Base-by-base conservation (phyloP, 2,888 invertebrate genomes). In the Ennomos quercinarius region DNA sequence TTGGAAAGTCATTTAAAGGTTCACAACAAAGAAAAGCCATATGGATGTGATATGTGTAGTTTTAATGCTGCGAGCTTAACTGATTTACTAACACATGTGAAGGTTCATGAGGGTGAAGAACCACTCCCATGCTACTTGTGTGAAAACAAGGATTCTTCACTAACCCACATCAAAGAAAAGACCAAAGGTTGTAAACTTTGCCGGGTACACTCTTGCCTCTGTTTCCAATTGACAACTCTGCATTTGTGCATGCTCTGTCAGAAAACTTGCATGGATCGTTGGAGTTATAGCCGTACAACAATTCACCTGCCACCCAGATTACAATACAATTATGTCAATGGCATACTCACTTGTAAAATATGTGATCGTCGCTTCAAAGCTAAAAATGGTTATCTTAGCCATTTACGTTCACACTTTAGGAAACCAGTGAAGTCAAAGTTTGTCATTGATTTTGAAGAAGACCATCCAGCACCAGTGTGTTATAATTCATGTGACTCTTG, bases 1-100 rank as follows among this genome's bases (percentile, higher is more conserved):
- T n/a, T 53, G 35, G 53, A 46, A 2, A 17, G 12, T 5, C 53
- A 53, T 12, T 1, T 46, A 12, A 39, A 39, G 6, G 10, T 39
- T 8, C 53, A 53, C 36, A 53, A 10, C 0, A 53, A 46, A 13
- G 53, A 53, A 2, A 45, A 40, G 10, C 53, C 53, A 0, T 53
- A 46, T 9, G 46, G 37, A 2, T 54, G 54, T 13, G 54, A 54
- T 10, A 27, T 27, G 27, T 27, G 27, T 27, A 6, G 27, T 6
- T 27, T 27, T 6, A 27, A 27, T 27, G 27, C 5, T 6, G 27
- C 6, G 6, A 27, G 27, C 5, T 27, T 27, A 13, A 37, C 13
- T 2, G 12, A 13, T 0, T n/a, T 45, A 45, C 1, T 45, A 12
- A 8, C 36, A n/a, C 53, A 53, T 13, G 35, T 12, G 9, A 10